Base-by-base conservation (phyloP, 2,888 invertebrate genomes). In the Nomada ruficornis region DNA sequence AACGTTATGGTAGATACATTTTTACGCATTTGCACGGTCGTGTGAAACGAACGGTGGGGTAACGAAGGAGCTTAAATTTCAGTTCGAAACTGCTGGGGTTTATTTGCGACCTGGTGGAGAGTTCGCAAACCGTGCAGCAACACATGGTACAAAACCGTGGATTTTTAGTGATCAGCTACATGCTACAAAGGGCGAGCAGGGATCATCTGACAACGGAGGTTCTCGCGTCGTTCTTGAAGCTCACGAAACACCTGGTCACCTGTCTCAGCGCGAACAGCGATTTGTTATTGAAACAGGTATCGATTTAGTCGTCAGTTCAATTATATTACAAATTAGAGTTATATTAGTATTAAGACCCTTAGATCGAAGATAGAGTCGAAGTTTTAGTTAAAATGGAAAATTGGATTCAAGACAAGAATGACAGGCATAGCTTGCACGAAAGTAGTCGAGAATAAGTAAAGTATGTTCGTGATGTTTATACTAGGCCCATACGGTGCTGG, bases 121-220 rank as follows among this genome's bases (percentile, higher is more conserved):
- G 98, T 60, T 99, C 99, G 89, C 97, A 98, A 93, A 98, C 98
- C 55, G 99, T 99, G 80, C 99, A 99, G 94, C 99, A 99, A 94
- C 99, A 99, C 94, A 98, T 99, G 97, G 98, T 99, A 94, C 99
- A 99, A 94, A 99, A 98, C 94, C 97, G 99, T 90, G 99, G 99
- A 80, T 99, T 99, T 94, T 96, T 99, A 91, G 99, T 99, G 86
- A 98, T 99, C 94, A 98, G 99, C 89, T 98, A 98, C 94, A 98
- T 99, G 96, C 96, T 99, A 91, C 98, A 99, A 94, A 96, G 98
- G 90, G 98, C 98, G 82, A 97, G 97, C 71, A 95, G 98, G 85
- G 98, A 99, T 92, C 99, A 99, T 94, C 96, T 99, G 72, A 98
- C 98, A 13, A 96, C 98, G 59, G 98, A 98, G 94, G 99, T 99